Percentiles rank a stretch among this genome's conserved stretches.
Conservation (phyloP, 2,888 invertebrate genomes). For the Volucella inanis region DNA sequence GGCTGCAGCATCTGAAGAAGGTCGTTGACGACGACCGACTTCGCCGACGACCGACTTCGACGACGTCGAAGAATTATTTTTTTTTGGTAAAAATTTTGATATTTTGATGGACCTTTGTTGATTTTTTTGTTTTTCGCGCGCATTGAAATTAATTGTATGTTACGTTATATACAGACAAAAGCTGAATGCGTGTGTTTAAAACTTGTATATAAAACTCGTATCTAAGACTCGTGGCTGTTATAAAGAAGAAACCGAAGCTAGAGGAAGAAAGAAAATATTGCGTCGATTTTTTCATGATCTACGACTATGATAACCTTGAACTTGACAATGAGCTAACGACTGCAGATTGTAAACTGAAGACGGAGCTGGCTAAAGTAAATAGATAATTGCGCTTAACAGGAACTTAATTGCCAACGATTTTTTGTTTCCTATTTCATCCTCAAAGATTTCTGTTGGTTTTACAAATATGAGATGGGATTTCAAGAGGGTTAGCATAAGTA, state of each 20-base stretch:
- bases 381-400: conserved; percentile 44
- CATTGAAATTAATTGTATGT: conserved; percentile 49
- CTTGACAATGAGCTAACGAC: conserved; percentile 67
- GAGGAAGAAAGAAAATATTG: conserved; percentile 23
- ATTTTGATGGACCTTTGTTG: background rate
- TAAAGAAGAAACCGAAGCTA: conserved; percentile 25
- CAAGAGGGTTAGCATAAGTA: background rate
- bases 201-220: conserved; percentile 17
- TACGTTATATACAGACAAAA: background rate
- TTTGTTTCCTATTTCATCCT: too few species aligned
- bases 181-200: conserved; percentile 11
- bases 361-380: conserved; percentile 35
- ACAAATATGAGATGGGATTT: background rate
- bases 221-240: conserved; percentile 50
- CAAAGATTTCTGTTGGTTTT: conserved; percentile 21
- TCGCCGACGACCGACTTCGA: too few species aligned
- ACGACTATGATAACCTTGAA: conserved; percentile 69
- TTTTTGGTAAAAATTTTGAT: conserved; percentile 19
- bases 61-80: too few species aligned
- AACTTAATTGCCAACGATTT: conserved; percentile 38
- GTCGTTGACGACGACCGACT: background rate
- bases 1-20: conserved; percentile 29
- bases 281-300: conserved; percentile 55
- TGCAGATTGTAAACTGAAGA: conserved; percentile 38
- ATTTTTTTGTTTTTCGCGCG: background rate